A percentile compares a stretch with the other conserved stretches of the same genome.
Evolutionary conservation across 2,888 invertebrate genomes (phyloP).

Genomic region (Lathronympha strigana): DNA sequence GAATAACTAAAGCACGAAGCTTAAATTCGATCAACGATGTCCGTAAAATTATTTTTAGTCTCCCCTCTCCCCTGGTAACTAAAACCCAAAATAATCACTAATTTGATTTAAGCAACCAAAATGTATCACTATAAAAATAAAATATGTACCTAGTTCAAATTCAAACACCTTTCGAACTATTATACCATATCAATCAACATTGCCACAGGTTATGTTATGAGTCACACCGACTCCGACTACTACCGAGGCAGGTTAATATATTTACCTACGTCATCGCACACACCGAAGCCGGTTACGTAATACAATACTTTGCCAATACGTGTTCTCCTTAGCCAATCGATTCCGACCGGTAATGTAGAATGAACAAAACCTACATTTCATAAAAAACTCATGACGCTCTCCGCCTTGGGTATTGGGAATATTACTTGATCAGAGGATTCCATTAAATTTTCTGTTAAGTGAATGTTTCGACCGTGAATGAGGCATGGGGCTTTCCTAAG

Average conservation of each 20-base stretch:
- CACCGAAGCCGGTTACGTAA: conserved; percentile 6
- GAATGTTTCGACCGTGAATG: background rate
- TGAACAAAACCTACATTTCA: conserved; percentile 8
- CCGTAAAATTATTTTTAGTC: too few species aligned
- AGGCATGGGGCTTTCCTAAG: conserved; percentile 22
- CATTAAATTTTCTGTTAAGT: conserved; percentile 23
- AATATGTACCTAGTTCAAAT: too few species aligned
- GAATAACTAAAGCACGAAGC: too few species aligned
- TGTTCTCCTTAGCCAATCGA: background rate
- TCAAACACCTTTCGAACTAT: conserved; percentile 11
- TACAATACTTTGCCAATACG: conserved; percentile 18
- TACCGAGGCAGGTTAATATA: conserved; percentile 21
- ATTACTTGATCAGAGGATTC: conserved; percentile 29
- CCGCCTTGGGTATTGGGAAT: conserved; percentile 32
- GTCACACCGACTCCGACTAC: conserved; percentile 2
- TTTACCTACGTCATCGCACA: conserved; percentile 34
- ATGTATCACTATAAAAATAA: background rate
- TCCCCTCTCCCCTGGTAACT: background rate
- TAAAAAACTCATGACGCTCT: conserved; percentile 19
- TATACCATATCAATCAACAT: conserved; percentile 16
- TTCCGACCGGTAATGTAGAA: conserved; percentile 23
- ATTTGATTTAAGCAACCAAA: background rate
- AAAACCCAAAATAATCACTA: background rate
- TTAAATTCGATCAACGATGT: too few species aligned
- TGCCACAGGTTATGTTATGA: conserved; percentile 17